Evolutionary conservation across 2,113 vertebrate genomes (phyloP).

Genomic region (Siphamia tubifer): DNA sequence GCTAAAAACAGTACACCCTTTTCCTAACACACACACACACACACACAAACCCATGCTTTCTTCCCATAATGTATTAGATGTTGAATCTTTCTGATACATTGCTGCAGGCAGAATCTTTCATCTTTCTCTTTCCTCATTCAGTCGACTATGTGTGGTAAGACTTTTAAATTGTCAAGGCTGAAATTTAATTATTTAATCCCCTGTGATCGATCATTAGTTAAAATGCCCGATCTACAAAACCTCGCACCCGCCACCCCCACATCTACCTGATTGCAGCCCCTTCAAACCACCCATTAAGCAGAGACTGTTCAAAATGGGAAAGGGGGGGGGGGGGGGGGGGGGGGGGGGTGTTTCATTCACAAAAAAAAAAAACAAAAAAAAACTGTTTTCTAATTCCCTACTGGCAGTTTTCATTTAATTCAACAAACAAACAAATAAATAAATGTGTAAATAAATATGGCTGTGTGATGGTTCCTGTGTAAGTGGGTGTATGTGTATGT

Average conservation of each 20-base stretch:
- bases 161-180: constrained; percentile 69
- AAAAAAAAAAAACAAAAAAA: too few species aligned
- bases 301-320: constrained; percentile 31
- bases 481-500: constrained; percentile 20
- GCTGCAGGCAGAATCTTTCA: constrained; percentile 59
- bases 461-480: background rate
- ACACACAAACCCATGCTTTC: background rate
- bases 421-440: constrained; percentile 75
- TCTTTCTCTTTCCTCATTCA: constrained; percentile 55
- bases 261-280: constrained; percentile 4
- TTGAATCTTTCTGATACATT: constrained; percentile 59
- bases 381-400: constrained; percentile 43
- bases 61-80: constrained; percentile 53
- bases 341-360: constrained; percentile 53
- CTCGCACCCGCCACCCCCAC: background rate
- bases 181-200: constrained; percentile 75
- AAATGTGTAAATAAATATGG: constrained; percentile 67
- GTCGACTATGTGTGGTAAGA: constrained; percentile 48
- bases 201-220: constrained; percentile 72
- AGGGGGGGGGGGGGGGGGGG: background rate
- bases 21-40: background rate
- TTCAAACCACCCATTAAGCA: constrained; percentile 38
- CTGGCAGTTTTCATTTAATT: constrained; percentile 65
- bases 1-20: constrained; percentile 10
- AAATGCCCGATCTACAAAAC: constrained; percentile 34